A percentile compares a stretch with the other conserved stretches of the same genome.
phyloP scores from a whole-genome alignment of 2,797 vertebrate species.

The Lithobates sylvaticus region DNA sequence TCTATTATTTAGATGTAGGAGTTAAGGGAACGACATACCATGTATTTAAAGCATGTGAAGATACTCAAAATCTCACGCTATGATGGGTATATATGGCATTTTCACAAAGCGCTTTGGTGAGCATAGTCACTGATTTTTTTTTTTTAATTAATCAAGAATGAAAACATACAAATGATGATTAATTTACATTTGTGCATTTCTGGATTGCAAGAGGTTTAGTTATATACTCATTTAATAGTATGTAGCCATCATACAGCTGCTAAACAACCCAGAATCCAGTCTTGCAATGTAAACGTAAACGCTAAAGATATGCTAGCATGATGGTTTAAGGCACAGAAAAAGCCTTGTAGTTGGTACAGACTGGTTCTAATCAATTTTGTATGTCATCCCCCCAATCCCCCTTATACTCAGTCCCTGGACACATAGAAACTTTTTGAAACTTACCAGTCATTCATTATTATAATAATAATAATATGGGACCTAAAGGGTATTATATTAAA shows the following conservation, averaged over 20 bases:
- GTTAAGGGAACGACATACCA: constrained; percentile 47
- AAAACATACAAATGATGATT: background rate
- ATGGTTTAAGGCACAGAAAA: background rate
- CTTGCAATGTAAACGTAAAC: constrained; percentile 30
- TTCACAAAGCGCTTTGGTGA: constrained; percentile 45
- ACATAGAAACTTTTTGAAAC: background rate
- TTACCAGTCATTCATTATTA: constrained; percentile 13
- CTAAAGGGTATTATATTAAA: constrained; percentile 20
- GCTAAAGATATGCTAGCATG: constrained; percentile 3
- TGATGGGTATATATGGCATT: constrained; percentile 54
- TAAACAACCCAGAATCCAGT: constrained; percentile 51
- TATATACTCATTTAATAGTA: constrained; percentile 54
- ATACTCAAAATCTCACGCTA: constrained; percentile 36
- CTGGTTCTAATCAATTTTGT: constrained; percentile 1
- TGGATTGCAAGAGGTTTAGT: constrained; percentile 47
- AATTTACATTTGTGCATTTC: constrained; percentile 37
- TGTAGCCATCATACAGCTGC: constrained; percentile 60
- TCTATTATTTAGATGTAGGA: constrained; percentile 43
- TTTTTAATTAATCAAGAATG: constrained; percentile 10
- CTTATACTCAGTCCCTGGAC: background rate
- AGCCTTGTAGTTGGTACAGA: background rate
- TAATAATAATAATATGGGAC: background rate
- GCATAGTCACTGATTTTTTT: constrained; percentile 13
- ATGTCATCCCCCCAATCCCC: background rate
- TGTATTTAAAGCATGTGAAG: constrained; percentile 41